These are phyloP conservation scores for Micromys minutus DNA, from an alignment of 2,113 vertebrate genomes.

Conservation along the genomic window DNA sequence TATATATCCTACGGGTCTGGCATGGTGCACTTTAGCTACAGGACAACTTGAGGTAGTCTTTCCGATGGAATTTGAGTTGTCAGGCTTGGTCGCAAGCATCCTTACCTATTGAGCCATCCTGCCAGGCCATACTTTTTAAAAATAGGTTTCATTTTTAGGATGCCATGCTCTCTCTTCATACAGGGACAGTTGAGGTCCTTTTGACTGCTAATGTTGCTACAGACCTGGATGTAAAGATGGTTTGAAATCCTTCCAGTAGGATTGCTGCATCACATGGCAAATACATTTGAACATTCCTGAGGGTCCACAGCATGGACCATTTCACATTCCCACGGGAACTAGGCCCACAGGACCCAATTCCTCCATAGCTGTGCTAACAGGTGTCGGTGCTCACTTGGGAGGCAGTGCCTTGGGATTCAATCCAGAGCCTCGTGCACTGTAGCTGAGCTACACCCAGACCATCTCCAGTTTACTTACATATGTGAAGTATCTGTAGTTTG, in stretches of 20 bases:
- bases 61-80: not conserved
- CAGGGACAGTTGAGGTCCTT: not conserved
- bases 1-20: not conserved
- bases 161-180: not conserved
- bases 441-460: not conserved
- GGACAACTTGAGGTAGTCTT: not conserved
- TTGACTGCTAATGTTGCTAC: not conserved
- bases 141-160: not conserved
- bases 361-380: not conserved
- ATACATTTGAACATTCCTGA: not conserved
- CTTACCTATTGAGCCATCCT: not conserved
- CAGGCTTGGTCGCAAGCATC: not conserved
- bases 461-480: not conserved
- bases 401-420: not conserved
- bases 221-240: not conserved
- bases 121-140: not conserved
- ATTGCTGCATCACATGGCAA: not conserved
- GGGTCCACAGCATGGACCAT: not conserved
- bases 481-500: not conserved
- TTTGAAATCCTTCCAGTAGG: not conserved
- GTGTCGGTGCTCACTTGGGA: not conserved
- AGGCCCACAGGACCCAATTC: not conserved
- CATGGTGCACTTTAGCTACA: not conserved
- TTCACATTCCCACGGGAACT: not conserved
- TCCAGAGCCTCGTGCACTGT: not conserved